Evolutionary conservation across 2,888 invertebrate genomes (phyloP), one percentile per base, ranked within the genome.

Genomic region (Uropetala carovei): DNA sequence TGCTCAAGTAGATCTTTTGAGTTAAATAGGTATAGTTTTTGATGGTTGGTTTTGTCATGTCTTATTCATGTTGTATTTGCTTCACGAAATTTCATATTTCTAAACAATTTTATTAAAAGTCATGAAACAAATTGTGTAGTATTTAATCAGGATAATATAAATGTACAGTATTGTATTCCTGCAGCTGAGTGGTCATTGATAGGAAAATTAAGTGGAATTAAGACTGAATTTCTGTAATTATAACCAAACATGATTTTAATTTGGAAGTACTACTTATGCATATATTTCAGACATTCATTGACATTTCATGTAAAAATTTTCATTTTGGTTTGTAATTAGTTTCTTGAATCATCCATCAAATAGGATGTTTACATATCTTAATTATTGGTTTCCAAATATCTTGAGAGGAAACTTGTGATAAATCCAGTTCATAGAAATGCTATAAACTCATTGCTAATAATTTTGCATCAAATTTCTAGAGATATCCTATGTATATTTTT

Each of bases 31-130:
- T 75, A 27, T 75, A 75, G 75, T 75, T 75, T 75, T 43, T 43
- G 43, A 43, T 43, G 43, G 43, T 43, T 43, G 43, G 75, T 27
- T 75, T 14, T 5, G 10, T 10, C 16, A 27, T 27, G 75, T 43
- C 43, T 27, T 27, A 75, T 27, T 75, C 75, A 75, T 75, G 4
- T 75, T 27, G 22, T 11, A 27, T 10, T 4, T 75, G 22, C 22
- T 27, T 75, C 22, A 27, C 22, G 27, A 75, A 75, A 75, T 22
- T 75, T 43, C 43, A 43, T 43, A 43, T 43, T 43, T 43, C 43
- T 75, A 27, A 75, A 27, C 22, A 75, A 27, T 75, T 75, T 75
- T 75, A 14, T 75, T 75, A 75, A 75, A 75, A 75, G 10, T 75
- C 75, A 27, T 75, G 13, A 75, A 75, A 75, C 22, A 22, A 75